Percentiles rank a stretch among this genome's conserved stretches.
Evolutionary conservation across 1,140 invertebrate genomes (phyloP).

Genomic region (Mycetomoellerius zeteki): DNA sequence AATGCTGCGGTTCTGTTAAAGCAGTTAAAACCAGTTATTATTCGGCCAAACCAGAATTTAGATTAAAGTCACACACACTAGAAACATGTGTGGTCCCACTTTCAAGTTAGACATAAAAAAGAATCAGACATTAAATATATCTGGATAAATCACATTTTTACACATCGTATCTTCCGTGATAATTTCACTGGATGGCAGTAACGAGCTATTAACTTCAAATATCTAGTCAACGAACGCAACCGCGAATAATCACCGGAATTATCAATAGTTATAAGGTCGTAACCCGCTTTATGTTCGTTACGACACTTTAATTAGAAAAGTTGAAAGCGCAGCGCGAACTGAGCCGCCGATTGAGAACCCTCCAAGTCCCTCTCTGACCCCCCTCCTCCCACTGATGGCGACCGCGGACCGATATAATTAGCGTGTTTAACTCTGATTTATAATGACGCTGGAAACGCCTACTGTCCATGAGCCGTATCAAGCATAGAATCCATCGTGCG

Average conservation of each 20-base stretch:
- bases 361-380: constrained; percentile 35
- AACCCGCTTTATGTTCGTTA: constrained; percentile 45
- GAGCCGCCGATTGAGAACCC: constrained; percentile 65
- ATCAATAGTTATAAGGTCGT: constrained; percentile 46
- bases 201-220: constrained; percentile 24
- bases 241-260: constrained; percentile 13
- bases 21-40: background rate
- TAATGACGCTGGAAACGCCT: constrained; percentile 84
- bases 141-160: background rate
- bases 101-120: background rate
- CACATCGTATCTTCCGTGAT: background rate
- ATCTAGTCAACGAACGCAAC: constrained; percentile 3
- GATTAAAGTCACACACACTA: background rate
- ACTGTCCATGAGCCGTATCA: constrained; percentile 78
- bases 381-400: constrained; percentile 24
- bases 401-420: constrained; percentile 81
- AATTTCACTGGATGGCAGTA: constrained; percentile 1
- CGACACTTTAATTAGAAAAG: constrained; percentile 32
- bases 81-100: background rate
- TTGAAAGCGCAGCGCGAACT: constrained; percentile 1
- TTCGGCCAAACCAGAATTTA: background rate
- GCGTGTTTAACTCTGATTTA: constrained; percentile 85
- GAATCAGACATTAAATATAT: background rate
- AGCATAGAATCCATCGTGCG: constrained; percentile 55
- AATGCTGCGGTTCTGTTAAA: background rate